Conservation (phyloP, 2,797 vertebrate genomes). For the Muraenolepis orangiensis region DNA sequence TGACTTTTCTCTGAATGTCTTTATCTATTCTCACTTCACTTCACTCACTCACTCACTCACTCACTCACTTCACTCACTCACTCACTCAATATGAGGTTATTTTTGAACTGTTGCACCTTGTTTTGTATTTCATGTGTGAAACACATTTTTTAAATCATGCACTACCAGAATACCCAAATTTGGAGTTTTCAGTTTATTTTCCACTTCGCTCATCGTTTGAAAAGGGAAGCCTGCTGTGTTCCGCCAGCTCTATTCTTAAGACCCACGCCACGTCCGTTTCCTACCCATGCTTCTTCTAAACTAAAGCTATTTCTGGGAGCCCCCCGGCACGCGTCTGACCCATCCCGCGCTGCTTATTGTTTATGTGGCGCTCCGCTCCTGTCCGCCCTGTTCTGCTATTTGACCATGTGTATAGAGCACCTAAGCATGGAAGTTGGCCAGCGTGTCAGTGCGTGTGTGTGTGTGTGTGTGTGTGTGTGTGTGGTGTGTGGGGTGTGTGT, state of each 20-base stretch:
- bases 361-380: neutral
- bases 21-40: too few species aligned
- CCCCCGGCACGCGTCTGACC: neutral
- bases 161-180: too few species aligned
- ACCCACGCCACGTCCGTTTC: neutral
- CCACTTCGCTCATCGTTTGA: neutral
- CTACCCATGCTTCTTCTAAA: neutral
- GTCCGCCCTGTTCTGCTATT: conserved; percentile 15
- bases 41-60: neutral
- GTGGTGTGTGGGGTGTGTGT: conserved; percentile 8
- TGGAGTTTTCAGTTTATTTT: too few species aligned
- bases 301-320: neutral
- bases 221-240: neutral
- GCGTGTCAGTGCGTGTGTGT: neutral
- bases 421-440: conserved; percentile 17
- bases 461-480: conserved; percentile 7
- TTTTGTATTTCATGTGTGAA: too few species aligned
- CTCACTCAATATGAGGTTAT: too few species aligned
- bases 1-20: too few species aligned
- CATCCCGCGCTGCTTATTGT: neutral
- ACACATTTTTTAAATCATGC: too few species aligned
- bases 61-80: too few species aligned
- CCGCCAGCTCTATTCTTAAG: neutral
- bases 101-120: too few species aligned
- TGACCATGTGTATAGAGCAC: conserved; percentile 44